A percentile compares a stretch with the other conserved stretches of the same genome.
Conservation (phyloP, 2,113 vertebrate species). For the Verasper variegatus region DNA sequence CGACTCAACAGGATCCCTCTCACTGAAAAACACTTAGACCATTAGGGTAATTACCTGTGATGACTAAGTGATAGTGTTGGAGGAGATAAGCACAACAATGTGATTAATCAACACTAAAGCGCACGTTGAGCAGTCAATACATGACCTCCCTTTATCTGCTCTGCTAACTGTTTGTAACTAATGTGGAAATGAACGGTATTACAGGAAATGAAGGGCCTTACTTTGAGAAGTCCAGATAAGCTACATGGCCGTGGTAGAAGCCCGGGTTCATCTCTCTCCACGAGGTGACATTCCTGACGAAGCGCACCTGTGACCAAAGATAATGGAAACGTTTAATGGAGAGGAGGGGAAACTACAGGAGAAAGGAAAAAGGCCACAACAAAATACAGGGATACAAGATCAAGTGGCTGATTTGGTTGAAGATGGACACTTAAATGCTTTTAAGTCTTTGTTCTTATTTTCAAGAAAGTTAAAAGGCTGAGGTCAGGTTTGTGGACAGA, state of each 20-base stretch:
- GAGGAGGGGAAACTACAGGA: not conserved
- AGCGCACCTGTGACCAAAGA: conserved; percentile 86
- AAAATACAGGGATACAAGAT: not conserved
- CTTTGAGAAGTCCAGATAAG: conserved; percentile 97
- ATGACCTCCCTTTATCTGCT: conserved; percentile 51
- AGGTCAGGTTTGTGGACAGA: too few relatives aligned
- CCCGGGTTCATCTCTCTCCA: conserved; percentile 98
- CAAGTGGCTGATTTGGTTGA: not conserved
- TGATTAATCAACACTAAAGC: conserved; percentile 66
- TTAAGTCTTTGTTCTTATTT: too few relatives aligned
- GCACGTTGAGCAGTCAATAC: conserved; percentile 56
- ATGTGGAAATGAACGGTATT: conserved; percentile 65
- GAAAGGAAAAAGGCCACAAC: not conserved
- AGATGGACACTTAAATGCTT: not conserved
- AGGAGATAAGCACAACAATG: conserved; percentile 67
- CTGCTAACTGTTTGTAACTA: conserved; percentile 51
- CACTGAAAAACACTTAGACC: conserved; percentile 40
- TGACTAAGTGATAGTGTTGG: conserved; percentile 59
- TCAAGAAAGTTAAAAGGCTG: too few relatives aligned
- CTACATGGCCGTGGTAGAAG: conserved; percentile 96
- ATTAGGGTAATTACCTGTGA: conserved; percentile 72
- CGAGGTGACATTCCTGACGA: conserved; percentile 95
- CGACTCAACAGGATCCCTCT: conserved; percentile 23
- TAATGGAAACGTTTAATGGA: conserved; percentile 37
- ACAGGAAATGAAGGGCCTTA: conserved; percentile 78